Evolutionary conservation across 2,113 vertebrate genomes (phyloP).

Genomic region (Cariama cristata): DNA sequence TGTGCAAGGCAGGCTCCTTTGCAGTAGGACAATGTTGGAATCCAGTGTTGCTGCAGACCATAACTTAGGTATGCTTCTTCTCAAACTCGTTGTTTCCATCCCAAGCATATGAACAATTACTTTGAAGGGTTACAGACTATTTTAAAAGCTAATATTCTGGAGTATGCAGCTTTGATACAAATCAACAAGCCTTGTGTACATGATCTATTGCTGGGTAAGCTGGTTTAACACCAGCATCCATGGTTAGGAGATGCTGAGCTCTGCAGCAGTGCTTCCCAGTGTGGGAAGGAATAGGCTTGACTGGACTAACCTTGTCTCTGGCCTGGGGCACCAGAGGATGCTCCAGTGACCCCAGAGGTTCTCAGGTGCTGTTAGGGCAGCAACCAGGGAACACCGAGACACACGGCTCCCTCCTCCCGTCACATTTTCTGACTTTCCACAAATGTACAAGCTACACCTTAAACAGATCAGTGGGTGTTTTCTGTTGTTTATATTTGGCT

Average conservation of each 20-base stretch:
- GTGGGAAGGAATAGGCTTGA: neutral
- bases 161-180: neutral
- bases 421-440: neutral
- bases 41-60: neutral
- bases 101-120: neutral
- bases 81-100: neutral
- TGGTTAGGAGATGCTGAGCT: neutral
- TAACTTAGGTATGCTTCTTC: neutral
- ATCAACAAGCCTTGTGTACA: neutral
- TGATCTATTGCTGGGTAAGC: neutral
- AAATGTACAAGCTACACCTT: neutral
- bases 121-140: neutral
- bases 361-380: neutral
- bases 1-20: neutral
- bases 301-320: accelerated
- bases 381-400: neutral
- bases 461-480: accelerated
- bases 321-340: neutral
- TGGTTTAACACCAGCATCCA: neutral
- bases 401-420: neutral
- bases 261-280: neutral
- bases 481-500: neutral
- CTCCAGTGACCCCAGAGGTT: neutral
- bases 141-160: neutral
- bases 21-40: neutral